Conservation (phyloP, 2,888 invertebrate species). For the Auanema freiburgensis region DNA sequence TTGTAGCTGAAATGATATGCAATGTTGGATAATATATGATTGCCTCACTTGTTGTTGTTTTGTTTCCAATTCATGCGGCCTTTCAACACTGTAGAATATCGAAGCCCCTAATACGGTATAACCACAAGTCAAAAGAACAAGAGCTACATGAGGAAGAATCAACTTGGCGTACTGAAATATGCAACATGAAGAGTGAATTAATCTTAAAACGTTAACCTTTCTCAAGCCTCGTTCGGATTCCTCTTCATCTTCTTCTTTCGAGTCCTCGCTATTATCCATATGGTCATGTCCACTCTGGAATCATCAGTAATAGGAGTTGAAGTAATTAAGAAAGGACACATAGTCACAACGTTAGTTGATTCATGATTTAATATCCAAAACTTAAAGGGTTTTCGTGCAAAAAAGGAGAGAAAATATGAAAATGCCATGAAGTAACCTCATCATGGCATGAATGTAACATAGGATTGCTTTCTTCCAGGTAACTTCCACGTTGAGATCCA, state of each 20-base stretch:
- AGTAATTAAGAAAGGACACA: constrained; percentile 4
- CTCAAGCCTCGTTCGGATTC: constrained; percentile 37
- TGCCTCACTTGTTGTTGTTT: constrained; percentile 43
- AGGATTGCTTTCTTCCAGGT: constrained; percentile 12
- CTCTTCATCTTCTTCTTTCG: constrained; percentile 48
- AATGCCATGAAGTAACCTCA: constrained; percentile 1
- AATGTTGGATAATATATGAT: not conserved
- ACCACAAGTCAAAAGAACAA: constrained; percentile 62
- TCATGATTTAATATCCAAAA: too few species aligned
- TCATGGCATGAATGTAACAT: constrained; percentile 9
- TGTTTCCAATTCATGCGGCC: constrained; percentile 58
- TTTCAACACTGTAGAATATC: constrained; percentile 62
- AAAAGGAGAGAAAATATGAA: too few species aligned
- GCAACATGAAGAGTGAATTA: not conserved
- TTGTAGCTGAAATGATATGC: constrained; percentile 41
- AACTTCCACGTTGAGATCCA: constrained; percentile 14
- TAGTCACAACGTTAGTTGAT: too few species aligned
- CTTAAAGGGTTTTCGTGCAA: too few species aligned
- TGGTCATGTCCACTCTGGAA: constrained; percentile 48
- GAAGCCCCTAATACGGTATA: constrained; percentile 62
- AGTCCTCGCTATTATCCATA: constrained; percentile 41
- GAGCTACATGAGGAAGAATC: constrained; percentile 63
- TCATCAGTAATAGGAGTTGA: constrained; percentile 1
- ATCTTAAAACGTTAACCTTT: constrained; percentile 42
- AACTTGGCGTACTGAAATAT: constrained; percentile 62